These are phyloP conservation scores for Coenobita brevimanus DNA, from an alignment of 1,140 invertebrate genomes.

Conservation along the genomic window DNA sequence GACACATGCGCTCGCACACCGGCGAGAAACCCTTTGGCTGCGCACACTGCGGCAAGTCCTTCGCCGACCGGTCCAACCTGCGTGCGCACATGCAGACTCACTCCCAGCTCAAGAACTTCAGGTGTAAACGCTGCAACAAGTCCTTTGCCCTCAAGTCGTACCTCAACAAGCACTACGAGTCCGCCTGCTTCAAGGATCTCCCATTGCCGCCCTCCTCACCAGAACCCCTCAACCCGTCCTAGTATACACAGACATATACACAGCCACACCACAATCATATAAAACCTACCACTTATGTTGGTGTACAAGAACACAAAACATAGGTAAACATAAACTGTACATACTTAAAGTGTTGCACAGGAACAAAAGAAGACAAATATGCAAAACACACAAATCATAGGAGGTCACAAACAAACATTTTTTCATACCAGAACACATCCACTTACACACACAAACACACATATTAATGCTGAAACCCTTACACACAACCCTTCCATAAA, in stretches of 20 bases:
- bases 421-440: no score
- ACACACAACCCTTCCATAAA: no score
- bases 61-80: constrained; percentile 88
- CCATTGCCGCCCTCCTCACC: constrained; percentile 61
- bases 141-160: constrained; percentile 97
- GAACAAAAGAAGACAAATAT: no score
- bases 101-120: constrained; percentile 91
- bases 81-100: constrained; percentile 99
- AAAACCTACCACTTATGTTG: no score
- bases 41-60: constrained; percentile 82
- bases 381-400: no score
- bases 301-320: no score
- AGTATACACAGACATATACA: not conserved
- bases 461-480: no score
- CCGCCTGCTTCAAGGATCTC: constrained; percentile 83
- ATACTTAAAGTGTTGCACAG: not conserved
- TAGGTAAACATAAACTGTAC: constrained; percentile 24
- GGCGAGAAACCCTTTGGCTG: constrained; percentile 83
- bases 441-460: no score
- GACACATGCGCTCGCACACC: constrained; percentile 82
- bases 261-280: no score
- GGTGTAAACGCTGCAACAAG: constrained; percentile 91
- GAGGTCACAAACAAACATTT: no score
- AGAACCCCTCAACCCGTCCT: constrained; percentile 11
- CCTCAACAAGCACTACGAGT: constrained; percentile 97